A percentile compares a stretch with the other conserved stretches of the same genome.
Conservation (phyloP, 2,888 invertebrate genomes). For the Cheiracanthium punctorium region DNA sequence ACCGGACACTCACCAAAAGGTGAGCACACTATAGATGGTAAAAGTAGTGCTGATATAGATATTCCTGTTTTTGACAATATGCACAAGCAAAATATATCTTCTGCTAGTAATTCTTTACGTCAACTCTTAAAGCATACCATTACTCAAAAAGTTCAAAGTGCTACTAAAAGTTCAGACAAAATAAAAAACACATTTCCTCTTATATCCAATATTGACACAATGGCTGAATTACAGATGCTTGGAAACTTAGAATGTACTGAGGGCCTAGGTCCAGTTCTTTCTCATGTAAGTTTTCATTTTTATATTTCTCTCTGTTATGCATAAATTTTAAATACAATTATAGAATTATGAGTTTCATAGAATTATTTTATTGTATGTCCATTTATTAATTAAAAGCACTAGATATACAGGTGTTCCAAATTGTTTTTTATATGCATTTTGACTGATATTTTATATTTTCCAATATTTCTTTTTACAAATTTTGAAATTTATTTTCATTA, state of each 20-base stretch:
- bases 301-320: too few species aligned
- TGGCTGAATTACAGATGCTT: slow-evolving; percentile 65
- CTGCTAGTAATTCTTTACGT: slow-evolving; percentile 73
- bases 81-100: slow-evolving; percentile 47
- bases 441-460: too few species aligned
- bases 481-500: too few species aligned
- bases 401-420: too few species aligned
- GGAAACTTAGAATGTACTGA: slow-evolving; percentile 70
- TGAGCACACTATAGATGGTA: slow-evolving; percentile 43
- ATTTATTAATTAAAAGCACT: too few species aligned
- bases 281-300: slow-evolving; percentile 56
- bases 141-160: slow-evolving; percentile 70
- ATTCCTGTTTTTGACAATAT: slow-evolving; percentile 32
- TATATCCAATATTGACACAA: slow-evolving; percentile 44
- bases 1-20: slow-evolving; percentile 29
- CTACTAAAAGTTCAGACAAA: slow-evolving; percentile 33
- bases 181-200: slow-evolving; percentile 24
- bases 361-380: too few species aligned
- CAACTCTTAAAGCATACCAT: slow-evolving; percentile 72
- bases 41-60: slow-evolving; percentile 24
- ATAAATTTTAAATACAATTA: too few species aligned
- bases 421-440: too few species aligned
- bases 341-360: too few species aligned
- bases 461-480: too few species aligned
- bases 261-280: slow-evolving; percentile 71